Base-by-base conservation (phyloP, 2,113 vertebrate species). In the Callithrix jacchus region DNA sequence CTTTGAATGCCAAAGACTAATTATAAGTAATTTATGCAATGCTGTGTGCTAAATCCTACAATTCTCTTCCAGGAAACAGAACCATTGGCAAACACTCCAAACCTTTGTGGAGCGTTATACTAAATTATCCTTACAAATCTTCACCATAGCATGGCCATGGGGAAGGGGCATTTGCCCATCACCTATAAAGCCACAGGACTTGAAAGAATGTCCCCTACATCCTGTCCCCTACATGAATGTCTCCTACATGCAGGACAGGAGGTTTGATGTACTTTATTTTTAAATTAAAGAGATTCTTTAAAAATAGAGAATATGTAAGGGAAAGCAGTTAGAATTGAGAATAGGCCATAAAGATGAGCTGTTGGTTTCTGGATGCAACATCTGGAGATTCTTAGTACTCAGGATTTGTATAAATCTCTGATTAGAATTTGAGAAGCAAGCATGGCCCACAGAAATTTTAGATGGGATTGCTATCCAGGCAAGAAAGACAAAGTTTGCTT, bases 41-140 rank as follows among this genome's bases (percentile, higher is more conserved):
- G 21, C 21, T 96, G 21, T 97, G 54, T 42, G 86, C 30, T 70
- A 73, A 96, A 96, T 85, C 32, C 91, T 96, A 82, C 9, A 87
- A 37, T 87, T 96, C 68, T 94, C 30, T 93, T 97, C 74, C 47
- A 95, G 74, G 64, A 95, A 94, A 86, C 81, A 97, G 37, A 97
- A 89, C 16, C 42, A 58, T 47, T 97, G 88, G 94, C 86, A 97
- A 96, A 94, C 71, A 81, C 6, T 93, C n/a, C 42, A 87, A 54
- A 9, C 54, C 96, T 91, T 94, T 81, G 12, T 95, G 93, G 93
- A 85, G 89, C 76, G 52, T 94, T 91, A 93, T 87, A 87, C 49
- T 82, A 89, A 97, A 97, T 98, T 95, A 89, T 91, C 74, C 79
- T 93, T 77, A 71, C 68, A 94, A 92, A 76, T 97, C 86, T 86